Evolutionary conservation across 1,140 invertebrate genomes (phyloP).

Genomic region (Dendrolimus kikuchii): DNA sequence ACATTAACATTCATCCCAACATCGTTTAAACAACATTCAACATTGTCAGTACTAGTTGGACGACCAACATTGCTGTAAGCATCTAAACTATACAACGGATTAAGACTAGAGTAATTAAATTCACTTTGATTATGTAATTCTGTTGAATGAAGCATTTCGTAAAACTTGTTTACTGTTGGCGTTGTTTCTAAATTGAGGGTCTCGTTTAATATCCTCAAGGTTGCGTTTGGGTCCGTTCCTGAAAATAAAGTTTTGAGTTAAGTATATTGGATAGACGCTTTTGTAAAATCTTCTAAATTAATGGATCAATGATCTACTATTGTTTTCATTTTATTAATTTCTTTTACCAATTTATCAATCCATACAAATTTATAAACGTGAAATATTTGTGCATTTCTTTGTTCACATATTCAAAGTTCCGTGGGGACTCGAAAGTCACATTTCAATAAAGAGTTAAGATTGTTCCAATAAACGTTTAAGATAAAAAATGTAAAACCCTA

Average conservation of each 20-base stretch:
- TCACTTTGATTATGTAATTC: constrained; percentile 30
- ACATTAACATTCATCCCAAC: constrained; percentile 9
- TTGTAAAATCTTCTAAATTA: too few species aligned
- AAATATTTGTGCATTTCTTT: too few species aligned
- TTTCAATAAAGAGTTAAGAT: too few species aligned
- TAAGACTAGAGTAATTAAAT: constrained; percentile 32
- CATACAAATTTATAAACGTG: too few species aligned
- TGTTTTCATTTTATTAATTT: too few species aligned
- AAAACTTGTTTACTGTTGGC: constrained; percentile 53
- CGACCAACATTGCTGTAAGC: constrained; percentile 27
- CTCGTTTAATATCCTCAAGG: constrained; percentile 32
- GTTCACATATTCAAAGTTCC: too few species aligned
- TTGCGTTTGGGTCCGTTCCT: constrained; percentile 50
- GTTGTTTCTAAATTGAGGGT: constrained; percentile 21
- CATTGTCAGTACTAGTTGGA: constrained; percentile 21
- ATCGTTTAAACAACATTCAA: constrained; percentile 30
- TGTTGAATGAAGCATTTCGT: constrained; percentile 52
- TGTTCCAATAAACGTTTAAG: too few species aligned
- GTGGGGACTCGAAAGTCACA: too few species aligned
- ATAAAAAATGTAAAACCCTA: too few species aligned
- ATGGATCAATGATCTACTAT: too few species aligned
- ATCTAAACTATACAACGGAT: constrained; percentile 33
- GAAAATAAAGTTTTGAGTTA: constrained; percentile 19
- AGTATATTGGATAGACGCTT: constrained; percentile 11
- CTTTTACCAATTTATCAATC: too few species aligned